Evolutionary conservation across 2,113 vertebrate species (phyloP).

Genomic region (Castor canadensis): DNA sequence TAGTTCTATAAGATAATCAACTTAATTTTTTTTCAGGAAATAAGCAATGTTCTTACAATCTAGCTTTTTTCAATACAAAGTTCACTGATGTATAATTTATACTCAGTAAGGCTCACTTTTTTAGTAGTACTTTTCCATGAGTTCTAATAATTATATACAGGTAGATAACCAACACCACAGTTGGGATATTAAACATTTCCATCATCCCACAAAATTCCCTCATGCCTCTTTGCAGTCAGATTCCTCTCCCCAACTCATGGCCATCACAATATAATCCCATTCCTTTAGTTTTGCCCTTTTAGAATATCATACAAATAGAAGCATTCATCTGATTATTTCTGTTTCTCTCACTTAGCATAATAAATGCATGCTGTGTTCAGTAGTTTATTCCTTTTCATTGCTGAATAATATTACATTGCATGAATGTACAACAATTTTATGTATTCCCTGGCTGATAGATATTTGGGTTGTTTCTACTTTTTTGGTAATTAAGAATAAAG

Average conservation of each 20-base stretch:
- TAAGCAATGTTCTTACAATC: background rate
- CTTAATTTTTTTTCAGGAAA: background rate
- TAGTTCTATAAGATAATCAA: background rate
- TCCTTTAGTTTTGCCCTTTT: background rate
- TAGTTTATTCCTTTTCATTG: background rate
- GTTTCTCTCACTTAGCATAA: background rate
- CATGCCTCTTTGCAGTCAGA: background rate
- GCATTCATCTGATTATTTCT: background rate
- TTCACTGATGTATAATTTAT: background rate
- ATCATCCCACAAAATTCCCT: background rate
- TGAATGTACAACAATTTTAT: background rate
- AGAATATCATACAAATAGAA: background rate
- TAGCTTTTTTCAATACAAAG: background rate
- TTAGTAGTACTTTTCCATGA: background rate
- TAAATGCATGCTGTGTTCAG: background rate
- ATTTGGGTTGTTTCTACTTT: background rate
- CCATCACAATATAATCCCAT: background rate
- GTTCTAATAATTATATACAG: constrained; percentile 15
- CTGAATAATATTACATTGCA: background rate
- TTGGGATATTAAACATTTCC: background rate
- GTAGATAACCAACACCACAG: background rate
- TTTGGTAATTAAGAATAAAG: background rate
- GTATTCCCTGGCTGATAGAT: background rate
- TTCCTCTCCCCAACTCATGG: too few species aligned
- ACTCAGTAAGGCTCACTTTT: background rate